A percentile compares a stretch with the other conserved stretches of the same genome.
phyloP scores from a whole-genome alignment of 2,113 vertebrate genomes.

The Cavia porcellus region DNA sequence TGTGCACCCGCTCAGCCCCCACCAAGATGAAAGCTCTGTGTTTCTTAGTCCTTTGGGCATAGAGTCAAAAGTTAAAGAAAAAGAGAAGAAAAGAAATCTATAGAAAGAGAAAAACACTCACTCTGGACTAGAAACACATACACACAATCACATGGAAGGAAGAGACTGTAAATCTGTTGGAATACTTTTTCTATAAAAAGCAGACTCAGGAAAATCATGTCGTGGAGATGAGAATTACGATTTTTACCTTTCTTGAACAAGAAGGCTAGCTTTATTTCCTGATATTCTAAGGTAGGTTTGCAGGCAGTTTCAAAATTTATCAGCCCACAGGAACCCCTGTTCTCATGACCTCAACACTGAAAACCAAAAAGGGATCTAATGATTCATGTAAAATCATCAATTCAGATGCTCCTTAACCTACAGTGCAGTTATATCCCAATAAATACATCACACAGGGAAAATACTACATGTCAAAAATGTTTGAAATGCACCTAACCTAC shows the following conservation, averaged over 20 bases:
- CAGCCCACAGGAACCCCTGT: neutral
- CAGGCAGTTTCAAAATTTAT: neutral
- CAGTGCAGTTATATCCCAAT: neutral
- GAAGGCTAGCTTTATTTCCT: neutral
- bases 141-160: neutral
- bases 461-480: neutral
- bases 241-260: neutral
- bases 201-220: neutral
- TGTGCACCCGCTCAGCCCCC: constrained; percentile 79
- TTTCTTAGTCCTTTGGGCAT: constrained; percentile 81
- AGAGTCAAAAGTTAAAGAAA: constrained; percentile 59
- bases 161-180: neutral
- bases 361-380: neutral
- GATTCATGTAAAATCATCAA: neutral
- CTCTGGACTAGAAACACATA: neutral
- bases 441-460: neutral
- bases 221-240: neutral
- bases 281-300: neutral
- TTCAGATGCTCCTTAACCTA: neutral
- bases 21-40: constrained; percentile 79
- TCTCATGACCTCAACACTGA: neutral
- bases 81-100: constrained; percentile 51
- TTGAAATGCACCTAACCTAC: neutral
- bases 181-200: neutral
- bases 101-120: constrained; percentile 31